Evolutionary conservation across 2,797 vertebrate genomes (phyloP).

Genomic region (Rhinella marina): DNA sequence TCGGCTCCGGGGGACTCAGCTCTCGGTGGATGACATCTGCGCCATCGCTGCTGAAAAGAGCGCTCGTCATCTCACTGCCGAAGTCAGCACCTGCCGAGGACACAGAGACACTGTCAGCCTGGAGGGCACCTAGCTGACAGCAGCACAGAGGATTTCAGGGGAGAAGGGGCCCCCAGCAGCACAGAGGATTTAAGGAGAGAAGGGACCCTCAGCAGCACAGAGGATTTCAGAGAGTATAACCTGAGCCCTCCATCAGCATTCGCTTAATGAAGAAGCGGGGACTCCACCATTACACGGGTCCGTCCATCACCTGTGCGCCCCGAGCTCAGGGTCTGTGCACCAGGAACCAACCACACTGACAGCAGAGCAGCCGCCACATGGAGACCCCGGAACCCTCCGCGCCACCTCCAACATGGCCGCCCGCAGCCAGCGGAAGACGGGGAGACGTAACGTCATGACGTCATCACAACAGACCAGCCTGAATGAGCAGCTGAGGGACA

Average conservation of each 20-base stretch:
- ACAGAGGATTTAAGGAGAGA: neutral
- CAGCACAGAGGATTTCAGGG: neutral
- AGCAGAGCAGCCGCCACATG: slow-evolving; percentile 1
- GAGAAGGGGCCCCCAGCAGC: neutral
- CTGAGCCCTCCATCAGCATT: too few species aligned
- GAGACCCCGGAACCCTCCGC: neutral
- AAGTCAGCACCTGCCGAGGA: neutral
- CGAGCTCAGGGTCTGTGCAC: neutral
- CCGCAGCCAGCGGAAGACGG: neutral
- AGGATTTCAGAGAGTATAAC: neutral
- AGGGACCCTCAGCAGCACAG: too few species aligned
- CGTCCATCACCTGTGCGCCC: neutral
- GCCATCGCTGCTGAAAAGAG: slow-evolving; percentile 80
- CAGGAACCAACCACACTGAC: neutral
- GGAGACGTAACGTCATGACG: slow-evolving; percentile 15
- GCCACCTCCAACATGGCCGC: slow-evolving; percentile 51
- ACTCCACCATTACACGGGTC: too few species aligned
- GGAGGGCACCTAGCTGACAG: neutral
- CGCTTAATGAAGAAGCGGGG: too few species aligned
- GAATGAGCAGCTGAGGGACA: neutral
- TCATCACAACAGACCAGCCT: neutral
- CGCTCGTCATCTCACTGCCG: slow-evolving; percentile 73
- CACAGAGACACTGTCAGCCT: neutral
- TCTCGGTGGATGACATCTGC: slow-evolving; percentile 77
- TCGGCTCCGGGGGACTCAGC: slow-evolving; percentile 59